These are phyloP conservation scores for Sceloporus tristichus DNA, from an alignment of 2,113 vertebrate species.

Conservation along the genomic window DNA sequence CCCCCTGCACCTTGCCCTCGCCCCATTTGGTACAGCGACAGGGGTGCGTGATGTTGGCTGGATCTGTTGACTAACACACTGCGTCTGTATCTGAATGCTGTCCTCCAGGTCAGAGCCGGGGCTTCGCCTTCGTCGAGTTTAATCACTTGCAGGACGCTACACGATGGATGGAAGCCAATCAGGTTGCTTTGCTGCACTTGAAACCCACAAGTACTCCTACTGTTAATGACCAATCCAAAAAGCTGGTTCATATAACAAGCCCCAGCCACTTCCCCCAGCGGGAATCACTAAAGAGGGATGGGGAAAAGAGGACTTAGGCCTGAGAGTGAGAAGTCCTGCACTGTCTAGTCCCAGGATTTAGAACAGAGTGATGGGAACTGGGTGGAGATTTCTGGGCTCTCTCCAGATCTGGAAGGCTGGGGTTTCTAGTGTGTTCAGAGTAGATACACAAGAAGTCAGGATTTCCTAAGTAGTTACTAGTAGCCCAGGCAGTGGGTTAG, in stretches of 20 bases:
- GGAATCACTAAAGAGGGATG: slow-evolving; percentile 20
- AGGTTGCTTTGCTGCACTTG: slow-evolving; percentile 93
- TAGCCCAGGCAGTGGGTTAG: background rate
- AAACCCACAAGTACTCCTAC: slow-evolving; percentile 77
- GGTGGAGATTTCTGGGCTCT: background rate
- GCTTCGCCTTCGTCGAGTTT: slow-evolving; percentile 98
- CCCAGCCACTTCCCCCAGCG: slow-evolving; percentile 10
- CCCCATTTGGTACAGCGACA: slow-evolving; percentile 37
- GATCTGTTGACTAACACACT: slow-evolving; percentile 82
- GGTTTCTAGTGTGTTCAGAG: background rate
- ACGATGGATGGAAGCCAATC: slow-evolving; percentile 97
- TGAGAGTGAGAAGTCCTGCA: slow-evolving; percentile 6
- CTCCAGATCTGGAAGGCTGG: background rate
- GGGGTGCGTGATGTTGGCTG: slow-evolving; percentile 64
- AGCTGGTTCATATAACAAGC: slow-evolving; percentile 69
- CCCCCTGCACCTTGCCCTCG: slow-evolving; percentile 21
- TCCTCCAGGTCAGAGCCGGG: slow-evolving; percentile 95
- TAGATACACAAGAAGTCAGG: background rate
- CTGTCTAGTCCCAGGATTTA: slow-evolving; percentile 6
- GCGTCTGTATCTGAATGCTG: slow-evolving; percentile 85
- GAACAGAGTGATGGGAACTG: background rate
- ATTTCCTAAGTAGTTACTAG: background rate
- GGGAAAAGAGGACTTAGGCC: slow-evolving; percentile 2
- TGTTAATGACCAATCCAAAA: slow-evolving; percentile 73
- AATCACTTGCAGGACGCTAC: slow-evolving; percentile 96